Evolutionary conservation across 2,797 vertebrate genomes (phyloP).

Genomic region (Ispidina picta): DNA sequence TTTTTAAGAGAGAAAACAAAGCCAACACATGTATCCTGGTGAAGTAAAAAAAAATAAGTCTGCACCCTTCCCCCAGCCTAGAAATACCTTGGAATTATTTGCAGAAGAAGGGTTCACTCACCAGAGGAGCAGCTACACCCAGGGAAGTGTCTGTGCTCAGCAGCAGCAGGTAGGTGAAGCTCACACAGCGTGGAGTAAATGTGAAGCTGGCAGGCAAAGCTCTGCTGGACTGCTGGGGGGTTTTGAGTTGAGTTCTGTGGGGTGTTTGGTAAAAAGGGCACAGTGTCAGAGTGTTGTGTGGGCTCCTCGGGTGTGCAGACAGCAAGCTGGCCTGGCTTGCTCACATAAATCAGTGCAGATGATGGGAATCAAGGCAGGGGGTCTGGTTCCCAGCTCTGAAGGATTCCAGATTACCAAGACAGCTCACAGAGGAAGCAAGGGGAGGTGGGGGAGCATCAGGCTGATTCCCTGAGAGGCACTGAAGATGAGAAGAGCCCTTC

Average conservation of each 20-base stretch:
- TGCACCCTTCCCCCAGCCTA: not conserved
- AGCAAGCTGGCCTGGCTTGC: not conserved
- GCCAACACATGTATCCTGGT: not conserved
- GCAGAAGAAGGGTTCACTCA: not conserved
- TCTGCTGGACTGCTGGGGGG: not conserved
- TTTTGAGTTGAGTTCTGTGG: not conserved
- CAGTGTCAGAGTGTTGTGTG: not conserved
- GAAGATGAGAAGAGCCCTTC: not conserved
- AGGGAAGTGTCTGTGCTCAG: not conserved
- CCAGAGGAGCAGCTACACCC: not conserved
- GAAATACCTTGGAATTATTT: not conserved
- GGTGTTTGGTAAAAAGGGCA: not conserved
- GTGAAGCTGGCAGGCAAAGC: not conserved
- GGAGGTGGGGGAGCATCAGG: not conserved
- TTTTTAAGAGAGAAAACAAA: not conserved
- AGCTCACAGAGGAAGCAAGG: not conserved
- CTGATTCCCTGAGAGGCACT: not conserved
- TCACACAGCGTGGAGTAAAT: not conserved
- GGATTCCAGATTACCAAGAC: slow-evolving; percentile 16
- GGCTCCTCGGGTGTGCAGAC: not conserved
- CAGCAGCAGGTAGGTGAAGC: not conserved
- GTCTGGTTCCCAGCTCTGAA: slow-evolving; percentile 33
- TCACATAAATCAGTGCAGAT: not conserved
- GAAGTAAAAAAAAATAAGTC: not conserved
- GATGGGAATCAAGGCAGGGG: slow-evolving; percentile 53